These are phyloP conservation scores for Ceriagrion tenellum DNA, from an alignment of 2,888 invertebrate species.

Conservation along the genomic window DNA sequence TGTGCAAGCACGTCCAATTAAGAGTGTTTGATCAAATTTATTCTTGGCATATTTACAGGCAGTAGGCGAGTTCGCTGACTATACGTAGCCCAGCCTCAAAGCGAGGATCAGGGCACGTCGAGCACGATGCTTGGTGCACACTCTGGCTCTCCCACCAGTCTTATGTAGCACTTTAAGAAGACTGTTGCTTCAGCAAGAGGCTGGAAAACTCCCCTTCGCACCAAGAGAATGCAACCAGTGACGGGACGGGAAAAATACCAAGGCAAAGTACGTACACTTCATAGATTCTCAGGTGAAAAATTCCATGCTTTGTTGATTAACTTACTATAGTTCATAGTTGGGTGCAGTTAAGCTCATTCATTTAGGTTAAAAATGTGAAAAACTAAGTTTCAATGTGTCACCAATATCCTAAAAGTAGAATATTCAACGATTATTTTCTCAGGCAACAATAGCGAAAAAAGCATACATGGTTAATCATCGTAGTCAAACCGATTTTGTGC, in stretches of 20 bases:
- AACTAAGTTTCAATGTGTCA: too few species aligned
- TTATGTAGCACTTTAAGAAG: not conserved
- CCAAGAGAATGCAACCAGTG: not conserved
- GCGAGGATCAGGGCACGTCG: not conserved
- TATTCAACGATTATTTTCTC: too few species aligned
- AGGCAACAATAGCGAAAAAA: too few species aligned
- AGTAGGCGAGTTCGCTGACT: conserved; percentile 13
- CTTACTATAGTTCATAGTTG: too few species aligned
- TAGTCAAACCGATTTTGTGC: too few species aligned
- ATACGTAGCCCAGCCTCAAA: not conserved
- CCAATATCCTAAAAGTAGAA: too few species aligned
- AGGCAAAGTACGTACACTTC: not conserved
- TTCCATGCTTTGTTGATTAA: too few species aligned
- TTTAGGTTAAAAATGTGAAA: too few species aligned
- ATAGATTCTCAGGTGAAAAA: too few species aligned
- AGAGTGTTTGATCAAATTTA: not conserved
- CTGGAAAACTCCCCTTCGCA: not conserved
- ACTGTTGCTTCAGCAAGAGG: not conserved
- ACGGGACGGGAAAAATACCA: not conserved
- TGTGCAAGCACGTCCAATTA: too few species aligned
- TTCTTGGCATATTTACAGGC: not conserved
- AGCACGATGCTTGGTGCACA: not conserved
- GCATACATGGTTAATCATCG: too few species aligned
- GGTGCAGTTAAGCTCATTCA: too few species aligned
- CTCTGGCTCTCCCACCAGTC: not conserved